Conservation (phyloP, 1,140 invertebrate genomes). For the Drosophila rhopaloa region DNA sequence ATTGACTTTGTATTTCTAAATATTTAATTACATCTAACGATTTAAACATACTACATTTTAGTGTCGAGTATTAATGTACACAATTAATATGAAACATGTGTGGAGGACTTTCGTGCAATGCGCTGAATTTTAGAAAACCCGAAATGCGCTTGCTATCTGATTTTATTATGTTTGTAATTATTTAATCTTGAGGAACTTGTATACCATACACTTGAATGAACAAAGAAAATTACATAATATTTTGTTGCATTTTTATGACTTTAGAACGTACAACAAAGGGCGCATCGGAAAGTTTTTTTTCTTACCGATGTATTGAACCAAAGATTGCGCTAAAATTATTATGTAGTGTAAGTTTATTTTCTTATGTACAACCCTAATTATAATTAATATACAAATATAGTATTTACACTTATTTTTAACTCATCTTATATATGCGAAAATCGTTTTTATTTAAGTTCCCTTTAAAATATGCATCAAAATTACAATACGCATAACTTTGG, state of each 20-base stretch:
- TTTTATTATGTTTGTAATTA: slow-evolving; percentile 61
- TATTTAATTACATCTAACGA: slow-evolving; percentile 30
- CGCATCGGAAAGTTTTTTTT: slow-evolving; percentile 16
- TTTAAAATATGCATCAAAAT: slow-evolving; percentile 76
- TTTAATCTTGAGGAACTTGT: slow-evolving; percentile 84
- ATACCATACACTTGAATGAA: slow-evolving; percentile 84
- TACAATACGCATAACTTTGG: slow-evolving; percentile 41
- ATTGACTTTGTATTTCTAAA: slow-evolving; percentile 56
- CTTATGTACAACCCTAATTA: slow-evolving; percentile 50
- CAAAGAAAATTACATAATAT: slow-evolving; percentile 82
- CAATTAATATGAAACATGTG: slow-evolving; percentile 73
- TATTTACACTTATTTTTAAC: slow-evolving; percentile 42
- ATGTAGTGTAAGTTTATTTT: slow-evolving; percentile 58
- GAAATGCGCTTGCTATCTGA: slow-evolving; percentile 64
- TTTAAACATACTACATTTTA: slow-evolving; percentile 37
- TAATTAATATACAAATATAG: slow-evolving; percentile 4
- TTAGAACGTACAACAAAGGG: slow-evolving; percentile 42
- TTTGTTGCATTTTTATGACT: slow-evolving; percentile 72
- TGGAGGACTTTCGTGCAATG: slow-evolving; percentile 68
- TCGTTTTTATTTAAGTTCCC: slow-evolving; percentile 34
- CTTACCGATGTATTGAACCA: slow-evolving; percentile 48
- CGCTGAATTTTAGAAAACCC: slow-evolving; percentile 40
- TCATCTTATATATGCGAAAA: slow-evolving; percentile 43
- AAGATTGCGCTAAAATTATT: slow-evolving; percentile 79
- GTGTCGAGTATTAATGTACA: slow-evolving; percentile 42